Percentiles rank a stretch among this genome's conserved stretches.
These are phyloP conservation scores for Otocyon megalotis DNA, from an alignment of 2,113 vertebrate genomes.

Conservation along the genomic window DNA sequence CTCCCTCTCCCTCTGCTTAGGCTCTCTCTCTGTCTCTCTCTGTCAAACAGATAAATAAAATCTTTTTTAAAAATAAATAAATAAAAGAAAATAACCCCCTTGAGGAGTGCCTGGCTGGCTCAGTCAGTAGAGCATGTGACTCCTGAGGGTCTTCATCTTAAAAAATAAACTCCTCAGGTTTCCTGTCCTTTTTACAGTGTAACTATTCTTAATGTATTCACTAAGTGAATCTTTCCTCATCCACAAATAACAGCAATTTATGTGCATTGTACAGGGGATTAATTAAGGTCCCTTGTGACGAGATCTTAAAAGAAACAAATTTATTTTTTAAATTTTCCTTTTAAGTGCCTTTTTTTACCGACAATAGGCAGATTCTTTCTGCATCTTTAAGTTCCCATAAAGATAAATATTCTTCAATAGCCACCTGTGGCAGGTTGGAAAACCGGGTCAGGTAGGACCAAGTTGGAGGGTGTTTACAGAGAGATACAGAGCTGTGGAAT, in stretches of 20 bases:
- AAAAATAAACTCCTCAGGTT: not conserved
- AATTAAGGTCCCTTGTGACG: not conserved
- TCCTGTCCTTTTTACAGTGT: constrained; percentile 6
- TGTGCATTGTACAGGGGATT: not conserved
- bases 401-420: not conserved
- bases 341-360: not conserved
- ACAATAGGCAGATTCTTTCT: not conserved
- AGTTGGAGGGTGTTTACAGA: not conserved
- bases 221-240: not conserved
- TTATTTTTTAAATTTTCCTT: not conserved
- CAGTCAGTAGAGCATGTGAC: not conserved
- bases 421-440: not conserved
- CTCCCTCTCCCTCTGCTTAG: too few species aligned
- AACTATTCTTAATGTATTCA: not conserved
- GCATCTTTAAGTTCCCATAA: not conserved
- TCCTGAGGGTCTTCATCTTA: not conserved
- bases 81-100: not conserved
- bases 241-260: not conserved
- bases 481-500: not conserved
- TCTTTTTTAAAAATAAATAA: too few species aligned
- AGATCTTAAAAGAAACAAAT: not conserved
- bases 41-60: too few species aligned
- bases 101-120: not conserved
- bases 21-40: too few species aligned
- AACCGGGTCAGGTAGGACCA: not conserved